Evolutionary conservation across 2,797 vertebrate species (phyloP), one percentile per base, ranked within the genome.

Genomic region (Sylvia borin): DNA sequence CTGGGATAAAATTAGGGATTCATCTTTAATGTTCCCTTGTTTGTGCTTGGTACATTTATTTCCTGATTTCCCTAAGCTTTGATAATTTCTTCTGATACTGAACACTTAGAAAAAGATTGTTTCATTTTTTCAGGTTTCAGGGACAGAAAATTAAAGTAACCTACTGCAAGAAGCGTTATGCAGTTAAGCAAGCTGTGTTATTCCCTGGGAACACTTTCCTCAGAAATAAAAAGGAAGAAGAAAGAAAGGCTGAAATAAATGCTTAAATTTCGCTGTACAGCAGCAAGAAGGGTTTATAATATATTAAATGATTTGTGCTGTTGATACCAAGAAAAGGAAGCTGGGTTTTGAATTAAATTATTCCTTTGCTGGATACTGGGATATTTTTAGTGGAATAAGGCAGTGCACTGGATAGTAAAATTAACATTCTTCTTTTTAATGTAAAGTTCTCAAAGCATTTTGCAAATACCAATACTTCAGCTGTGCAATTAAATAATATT

Each of bases 221-320:
- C 48, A n/a, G 60, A 96, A 96, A 90, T 72, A 61, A 53, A 77
- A 92, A 77, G 3, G 11, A 86, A 64, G 20, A 80, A 58, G 29
- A 51, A 93, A 66, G 22, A 83, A 92, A 85, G 7, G 24, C 22
- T 93, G 43, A 85, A 90, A 85, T 55, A 87, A 90, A 67, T 36
- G 73, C 78, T 95, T 88, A 77, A 65, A 66, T 50, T 74, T 85
- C 51, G 71, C 32, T 93, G 85, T 91, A 78, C 17, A 89, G 53
- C 55, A 93, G 65, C 16, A 90, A 58, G 32, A 64, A 57, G 25
- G 11, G 55, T 95, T 95, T 92, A 74, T 92, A 82, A 92, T 91
- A 53, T 74, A 86, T 87, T 79, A 89, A 83, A 93, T 88, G 13
- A 42, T 71, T 31, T 42, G 18, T 74, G 54, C 12, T 84, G 45